These are phyloP conservation scores for Cheilosia pagana DNA, from an alignment of 2,888 invertebrate genomes.

Conservation along the genomic window DNA sequence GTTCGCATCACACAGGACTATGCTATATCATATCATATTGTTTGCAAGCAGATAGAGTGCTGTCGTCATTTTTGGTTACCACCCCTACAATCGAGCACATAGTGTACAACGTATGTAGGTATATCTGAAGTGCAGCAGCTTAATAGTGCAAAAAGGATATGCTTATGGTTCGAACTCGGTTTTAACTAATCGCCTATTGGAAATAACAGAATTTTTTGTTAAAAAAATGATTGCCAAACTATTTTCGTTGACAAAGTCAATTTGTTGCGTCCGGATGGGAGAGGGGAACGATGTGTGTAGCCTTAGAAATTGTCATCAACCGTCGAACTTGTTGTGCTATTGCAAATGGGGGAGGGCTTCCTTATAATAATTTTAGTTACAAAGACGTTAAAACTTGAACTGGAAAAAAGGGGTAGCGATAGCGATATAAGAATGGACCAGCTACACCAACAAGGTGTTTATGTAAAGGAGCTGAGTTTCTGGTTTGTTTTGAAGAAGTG, in stretches of 20 bases:
- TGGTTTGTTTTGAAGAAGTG: conserved; percentile 37
- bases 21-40: conserved; percentile 5
- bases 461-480: conserved; percentile 42
- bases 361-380: conserved; percentile 50
- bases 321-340: background rate
- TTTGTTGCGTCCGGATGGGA: background rate
- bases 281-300: conserved; percentile 13
- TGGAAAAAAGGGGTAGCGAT: conserved; percentile 17
- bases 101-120: background rate
- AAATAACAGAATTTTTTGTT: conserved; percentile 17
- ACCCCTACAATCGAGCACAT: conserved; percentile 55
- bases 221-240: conserved; percentile 6
- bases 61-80: conserved; percentile 64
- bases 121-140: conserved; percentile 16
- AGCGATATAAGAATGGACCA: background rate
- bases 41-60: conserved; percentile 53
- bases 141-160: background rate
- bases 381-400: conserved; percentile 45
- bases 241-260: conserved; percentile 9
- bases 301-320: conserved; percentile 44
- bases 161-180: conserved; percentile 8
- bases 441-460: conserved; percentile 32
- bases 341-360: conserved; percentile 35
- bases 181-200: conserved; percentile 44
- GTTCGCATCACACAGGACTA: conserved; percentile 30